Evolutionary conservation across 2,113 vertebrate genomes (phyloP).

Genomic region (Tetrao urogallus): DNA sequence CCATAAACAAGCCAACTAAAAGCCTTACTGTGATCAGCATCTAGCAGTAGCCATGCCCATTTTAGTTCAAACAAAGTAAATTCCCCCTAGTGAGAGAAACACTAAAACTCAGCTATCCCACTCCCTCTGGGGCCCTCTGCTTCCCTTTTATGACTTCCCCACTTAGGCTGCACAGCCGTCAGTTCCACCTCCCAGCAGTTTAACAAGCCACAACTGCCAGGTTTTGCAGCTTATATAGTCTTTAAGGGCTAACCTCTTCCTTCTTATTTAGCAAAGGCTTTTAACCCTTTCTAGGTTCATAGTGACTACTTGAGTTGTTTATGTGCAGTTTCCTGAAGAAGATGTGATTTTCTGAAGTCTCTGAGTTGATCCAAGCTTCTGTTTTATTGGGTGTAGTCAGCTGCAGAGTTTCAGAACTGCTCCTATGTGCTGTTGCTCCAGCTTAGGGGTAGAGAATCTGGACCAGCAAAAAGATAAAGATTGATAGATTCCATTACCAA

Average conservation of each 20-base stretch:
- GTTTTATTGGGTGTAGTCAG: not conserved
- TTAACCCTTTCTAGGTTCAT: constrained; percentile 37
- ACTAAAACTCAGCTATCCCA: not conserved
- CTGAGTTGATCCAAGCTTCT: not conserved
- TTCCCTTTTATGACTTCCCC: constrained; percentile 67
- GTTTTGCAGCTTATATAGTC: constrained; percentile 60
- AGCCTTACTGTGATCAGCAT: not conserved
- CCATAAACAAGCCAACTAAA: not conserved
- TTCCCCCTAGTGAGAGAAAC: not conserved
- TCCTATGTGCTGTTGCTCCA: not conserved
- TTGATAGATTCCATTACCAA: not conserved
- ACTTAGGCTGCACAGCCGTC: constrained; percentile 47
- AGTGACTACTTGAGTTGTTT: not conserved
- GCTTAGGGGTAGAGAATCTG: not conserved
- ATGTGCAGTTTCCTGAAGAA: not conserved
- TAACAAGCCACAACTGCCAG: constrained; percentile 67
- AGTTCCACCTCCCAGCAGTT: constrained; percentile 64
- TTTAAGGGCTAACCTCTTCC: constrained; percentile 65
- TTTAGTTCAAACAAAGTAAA: not conserved
- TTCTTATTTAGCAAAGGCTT: constrained; percentile 19
- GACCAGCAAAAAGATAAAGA: not conserved
- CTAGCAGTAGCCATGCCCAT: not conserved
- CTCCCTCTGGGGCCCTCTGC: constrained; percentile 29
- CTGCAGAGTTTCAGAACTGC: not conserved
- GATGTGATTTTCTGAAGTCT: not conserved